These are phyloP conservation scores for Corynorhinus townsendii DNA, from an alignment of 2,113 vertebrate genomes.

Conservation along the genomic window DNA sequence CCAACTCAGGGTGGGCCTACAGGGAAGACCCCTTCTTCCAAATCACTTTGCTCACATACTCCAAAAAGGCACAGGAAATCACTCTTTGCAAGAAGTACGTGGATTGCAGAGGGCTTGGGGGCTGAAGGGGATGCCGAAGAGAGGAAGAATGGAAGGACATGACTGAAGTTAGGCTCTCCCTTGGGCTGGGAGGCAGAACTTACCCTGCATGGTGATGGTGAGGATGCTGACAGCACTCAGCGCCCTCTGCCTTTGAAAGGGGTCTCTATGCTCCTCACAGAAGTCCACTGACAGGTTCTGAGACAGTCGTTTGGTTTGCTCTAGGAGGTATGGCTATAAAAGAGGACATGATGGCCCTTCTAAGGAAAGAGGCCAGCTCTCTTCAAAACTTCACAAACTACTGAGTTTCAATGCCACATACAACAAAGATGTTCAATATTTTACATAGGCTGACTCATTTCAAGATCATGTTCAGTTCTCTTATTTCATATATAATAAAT, in stretches of 20 bases:
- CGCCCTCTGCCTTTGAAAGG: slow-evolving; percentile 86
- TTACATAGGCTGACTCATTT: not conserved
- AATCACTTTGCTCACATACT: not conserved
- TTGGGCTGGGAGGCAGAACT: slow-evolving; percentile 2
- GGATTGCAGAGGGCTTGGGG: not conserved
- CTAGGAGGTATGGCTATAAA: slow-evolving; percentile 58
- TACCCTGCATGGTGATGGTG: slow-evolving; percentile 96
- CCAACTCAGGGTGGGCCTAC: not conserved
- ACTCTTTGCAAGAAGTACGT: not conserved
- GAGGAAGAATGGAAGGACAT: not conserved
- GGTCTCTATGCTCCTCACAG: slow-evolving; percentile 75
- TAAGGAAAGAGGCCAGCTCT: not conserved
- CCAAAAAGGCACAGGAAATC: not conserved
- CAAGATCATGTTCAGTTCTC: not conserved
- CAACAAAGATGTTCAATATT: not conserved
- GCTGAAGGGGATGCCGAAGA: not conserved
- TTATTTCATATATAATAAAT: not conserved
- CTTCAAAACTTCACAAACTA: not conserved
- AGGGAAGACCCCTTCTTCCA: not conserved
- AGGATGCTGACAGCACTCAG: slow-evolving; percentile 95
- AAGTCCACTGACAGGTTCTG: slow-evolving; percentile 84
- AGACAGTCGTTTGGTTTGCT: slow-evolving; percentile 79
- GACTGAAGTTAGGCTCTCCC: not conserved
- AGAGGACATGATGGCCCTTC: not conserved
- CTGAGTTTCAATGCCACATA: not conserved